Evolutionary conservation across 2,113 vertebrate genomes (phyloP).

Genomic region (Cyprinodon brontotheroides): DNA sequence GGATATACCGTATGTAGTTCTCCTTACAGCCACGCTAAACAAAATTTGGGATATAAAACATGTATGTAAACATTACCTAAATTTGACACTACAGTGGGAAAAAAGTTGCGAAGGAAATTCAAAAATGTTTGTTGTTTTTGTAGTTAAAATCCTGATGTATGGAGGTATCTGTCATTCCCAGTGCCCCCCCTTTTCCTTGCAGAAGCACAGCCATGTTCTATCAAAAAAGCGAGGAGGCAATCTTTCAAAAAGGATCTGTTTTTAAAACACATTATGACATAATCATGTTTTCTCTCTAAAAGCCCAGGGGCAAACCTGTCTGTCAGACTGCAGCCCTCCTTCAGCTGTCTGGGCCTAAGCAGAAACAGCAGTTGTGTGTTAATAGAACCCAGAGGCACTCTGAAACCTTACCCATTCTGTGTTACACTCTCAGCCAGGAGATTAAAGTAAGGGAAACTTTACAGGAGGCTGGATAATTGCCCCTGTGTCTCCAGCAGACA

Average conservation of each 20-base stretch:
- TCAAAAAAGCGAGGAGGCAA: slow-evolving; percentile 74
- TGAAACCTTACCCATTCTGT: slow-evolving; percentile 80
- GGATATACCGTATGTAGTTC: not conserved
- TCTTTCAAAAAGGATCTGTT: slow-evolving; percentile 81
- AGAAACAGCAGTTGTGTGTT: slow-evolving; percentile 80
- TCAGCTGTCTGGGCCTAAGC: slow-evolving; percentile 67
- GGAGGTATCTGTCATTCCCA: slow-evolving; percentile 70
- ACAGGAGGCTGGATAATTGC: slow-evolving; percentile 83
- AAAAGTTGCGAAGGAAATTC: not conserved
- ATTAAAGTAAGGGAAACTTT: slow-evolving; percentile 84
- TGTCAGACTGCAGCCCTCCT: slow-evolving; percentile 75
- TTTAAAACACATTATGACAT: slow-evolving; percentile 83
- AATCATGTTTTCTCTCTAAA: slow-evolving; percentile 82
- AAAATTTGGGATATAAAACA: not conserved
- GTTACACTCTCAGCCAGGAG: slow-evolving; percentile 79
- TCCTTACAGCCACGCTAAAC: not conserved
- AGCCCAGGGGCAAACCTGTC: slow-evolving; percentile 74
- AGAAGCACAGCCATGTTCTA: slow-evolving; percentile 72
- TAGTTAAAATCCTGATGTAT: slow-evolving; percentile 64
- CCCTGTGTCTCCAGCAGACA: slow-evolving; percentile 78
- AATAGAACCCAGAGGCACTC: slow-evolving; percentile 83
- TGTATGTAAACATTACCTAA: not conserved
- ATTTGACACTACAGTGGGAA: not conserved
- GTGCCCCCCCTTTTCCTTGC: slow-evolving; percentile 67
- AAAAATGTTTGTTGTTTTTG: not conserved